Percentiles rank a stretch among this genome's conserved stretches.
These are phyloP conservation scores for Macrochelys suwanniensis DNA, from an alignment of 2,797 vertebrate genomes.

Conservation along the genomic window DNA sequence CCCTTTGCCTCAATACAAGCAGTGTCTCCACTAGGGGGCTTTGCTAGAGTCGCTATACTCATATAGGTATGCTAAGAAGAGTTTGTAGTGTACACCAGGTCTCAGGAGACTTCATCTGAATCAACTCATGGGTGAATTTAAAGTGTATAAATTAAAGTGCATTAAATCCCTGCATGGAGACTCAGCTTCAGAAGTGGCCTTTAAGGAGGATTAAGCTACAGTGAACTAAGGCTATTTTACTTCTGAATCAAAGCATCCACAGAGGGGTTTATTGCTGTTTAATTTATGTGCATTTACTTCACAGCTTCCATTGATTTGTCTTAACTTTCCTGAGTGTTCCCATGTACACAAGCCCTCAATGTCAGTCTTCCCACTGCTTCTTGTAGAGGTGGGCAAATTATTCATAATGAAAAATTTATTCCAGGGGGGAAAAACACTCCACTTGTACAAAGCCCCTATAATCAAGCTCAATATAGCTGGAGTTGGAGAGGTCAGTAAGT, in stretches of 20 bases:
- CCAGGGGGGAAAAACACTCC: background rate
- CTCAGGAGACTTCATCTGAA: background rate
- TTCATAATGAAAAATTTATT: background rate
- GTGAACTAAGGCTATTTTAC: background rate
- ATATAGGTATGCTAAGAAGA: background rate
- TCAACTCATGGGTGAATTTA: background rate
- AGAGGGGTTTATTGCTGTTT: background rate
- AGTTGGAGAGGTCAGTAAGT: background rate
- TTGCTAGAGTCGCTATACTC: background rate
- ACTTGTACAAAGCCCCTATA: background rate
- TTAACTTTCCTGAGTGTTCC: background rate
- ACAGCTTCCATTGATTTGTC: background rate
- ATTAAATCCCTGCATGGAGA: background rate
- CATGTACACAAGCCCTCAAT: background rate
- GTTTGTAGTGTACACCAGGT: background rate
- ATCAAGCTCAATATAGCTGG: background rate
- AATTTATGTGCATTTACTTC: background rate
- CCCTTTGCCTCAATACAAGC: background rate
- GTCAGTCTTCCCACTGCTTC: background rate
- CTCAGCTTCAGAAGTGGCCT: background rate
- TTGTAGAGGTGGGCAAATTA: background rate
- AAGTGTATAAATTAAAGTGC: background rate
- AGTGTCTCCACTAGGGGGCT: background rate
- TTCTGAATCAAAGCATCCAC: background rate
- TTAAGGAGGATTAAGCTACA: background rate